These are phyloP conservation scores for Drosophila equinoxialis DNA, from an alignment of 1,140 invertebrate genomes.

Conservation along the genomic window DNA sequence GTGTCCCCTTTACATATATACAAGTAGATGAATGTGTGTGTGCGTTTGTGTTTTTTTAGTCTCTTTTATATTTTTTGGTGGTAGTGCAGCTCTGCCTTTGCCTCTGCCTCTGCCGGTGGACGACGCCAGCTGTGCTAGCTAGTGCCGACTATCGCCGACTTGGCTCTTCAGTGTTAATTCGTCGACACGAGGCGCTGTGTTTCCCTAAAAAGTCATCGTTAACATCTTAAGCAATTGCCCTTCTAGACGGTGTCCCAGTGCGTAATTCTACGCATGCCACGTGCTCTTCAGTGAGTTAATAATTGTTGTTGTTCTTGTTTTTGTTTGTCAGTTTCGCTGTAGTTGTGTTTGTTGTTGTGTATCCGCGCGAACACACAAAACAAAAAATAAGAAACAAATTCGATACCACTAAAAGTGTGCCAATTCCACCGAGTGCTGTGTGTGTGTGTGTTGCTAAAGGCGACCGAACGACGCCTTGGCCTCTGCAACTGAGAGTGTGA, in stretches of 20 bases:
- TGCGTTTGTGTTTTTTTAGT: conserved; percentile 18
- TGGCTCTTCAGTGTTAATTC: conserved; percentile 79
- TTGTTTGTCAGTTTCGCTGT: conserved; percentile 21
- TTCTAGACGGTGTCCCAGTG: conserved; percentile 36
- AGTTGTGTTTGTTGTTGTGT: conserved; percentile 50
- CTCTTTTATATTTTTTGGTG: conserved; percentile 42
- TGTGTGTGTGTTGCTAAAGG: conserved; percentile 30
- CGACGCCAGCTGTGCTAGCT: conserved; percentile 43
- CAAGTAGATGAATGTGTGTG: background rate
- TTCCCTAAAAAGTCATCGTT: conserved; percentile 51
- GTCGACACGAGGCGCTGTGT: conserved; percentile 77
- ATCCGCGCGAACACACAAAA: conserved; percentile 18
- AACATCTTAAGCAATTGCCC: conserved; percentile 42
- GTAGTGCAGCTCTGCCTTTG: conserved; percentile 61
- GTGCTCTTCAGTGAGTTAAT: conserved; percentile 2
- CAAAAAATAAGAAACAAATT: conserved; percentile 37
- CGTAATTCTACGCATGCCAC: conserved; percentile 31
- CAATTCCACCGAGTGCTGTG: conserved; percentile 30
- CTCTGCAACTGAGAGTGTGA: conserved; percentile 49
- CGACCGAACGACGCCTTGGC: conserved; percentile 34
- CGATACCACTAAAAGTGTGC: conserved; percentile 73
- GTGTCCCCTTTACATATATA: conserved; percentile 37
- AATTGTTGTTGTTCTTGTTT: conserved; percentile 39
- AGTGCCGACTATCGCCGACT: conserved; percentile 57
- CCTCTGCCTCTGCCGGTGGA: conserved; percentile 36